Percentiles rank a stretch among this genome's conserved stretches.
Evolutionary conservation across 2,113 vertebrate genomes (phyloP).

Genomic region (Peromyscus polionotus): DNA sequence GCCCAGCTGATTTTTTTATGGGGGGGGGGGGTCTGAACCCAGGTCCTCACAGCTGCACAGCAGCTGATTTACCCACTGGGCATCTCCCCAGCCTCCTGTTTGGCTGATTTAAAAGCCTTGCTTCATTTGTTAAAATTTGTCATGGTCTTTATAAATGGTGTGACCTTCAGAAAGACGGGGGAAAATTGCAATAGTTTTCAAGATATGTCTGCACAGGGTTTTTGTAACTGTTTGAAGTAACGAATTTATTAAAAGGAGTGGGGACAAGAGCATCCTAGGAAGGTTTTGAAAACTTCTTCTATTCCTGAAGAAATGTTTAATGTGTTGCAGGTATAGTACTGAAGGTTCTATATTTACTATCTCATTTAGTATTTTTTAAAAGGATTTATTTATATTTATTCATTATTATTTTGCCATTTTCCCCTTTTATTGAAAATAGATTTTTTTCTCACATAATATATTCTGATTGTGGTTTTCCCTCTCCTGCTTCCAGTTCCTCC

Average conservation of each 20-base stretch:
- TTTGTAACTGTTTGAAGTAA: slow-evolving; percentile 59
- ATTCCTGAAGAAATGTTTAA: slow-evolving; percentile 29
- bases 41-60: background rate
- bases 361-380: slow-evolving; percentile 60
- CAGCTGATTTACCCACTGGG: background rate
- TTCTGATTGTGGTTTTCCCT: background rate
- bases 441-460: background rate
- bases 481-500: background rate
- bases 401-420: background rate
- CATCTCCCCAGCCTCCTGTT: background rate
- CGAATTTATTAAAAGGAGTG: slow-evolving; percentile 50
- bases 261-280: slow-evolving; percentile 8
- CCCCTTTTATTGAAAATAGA: background rate
- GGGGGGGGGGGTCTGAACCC: background rate
- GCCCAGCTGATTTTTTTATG: background rate
- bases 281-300: slow-evolving; percentile 30
- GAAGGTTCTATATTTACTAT: slow-evolving; percentile 62
- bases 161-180: background rate
- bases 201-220: slow-evolving; percentile 32
- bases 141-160: slow-evolving; percentile 50
- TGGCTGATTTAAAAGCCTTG: slow-evolving; percentile 51
- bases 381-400: background rate
- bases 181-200: slow-evolving; percentile 51
- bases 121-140: background rate
- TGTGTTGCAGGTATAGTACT: slow-evolving; percentile 30